These are phyloP conservation scores for Terrapene triunguis DNA, from an alignment of 2,113 vertebrate genomes.

Conservation along the genomic window DNA sequence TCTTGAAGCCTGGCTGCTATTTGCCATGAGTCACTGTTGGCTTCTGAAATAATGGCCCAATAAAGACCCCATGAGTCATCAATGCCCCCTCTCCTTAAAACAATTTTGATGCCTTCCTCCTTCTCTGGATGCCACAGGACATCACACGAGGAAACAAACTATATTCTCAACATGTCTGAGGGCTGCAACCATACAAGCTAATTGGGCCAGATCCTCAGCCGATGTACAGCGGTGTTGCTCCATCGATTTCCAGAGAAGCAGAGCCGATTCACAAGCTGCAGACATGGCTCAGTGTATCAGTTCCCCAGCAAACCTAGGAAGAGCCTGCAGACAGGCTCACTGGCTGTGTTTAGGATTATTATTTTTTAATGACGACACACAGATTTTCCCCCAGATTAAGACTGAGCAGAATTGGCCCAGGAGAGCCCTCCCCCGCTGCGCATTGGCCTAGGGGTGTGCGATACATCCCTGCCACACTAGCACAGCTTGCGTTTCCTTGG, in stretches of 20 bases:
- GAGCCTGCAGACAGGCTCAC: neutral
- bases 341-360: neutral
- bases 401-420: neutral
- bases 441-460: neutral
- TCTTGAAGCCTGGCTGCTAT: neutral
- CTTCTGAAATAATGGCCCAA: neutral
- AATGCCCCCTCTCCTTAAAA: neutral
- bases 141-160: rapidly evolving
- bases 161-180: neutral
- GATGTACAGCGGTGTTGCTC: neutral
- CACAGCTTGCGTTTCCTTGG: slow-evolving; percentile 23
- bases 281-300: rapidly evolving
- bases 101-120: neutral
- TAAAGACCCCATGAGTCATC: neutral
- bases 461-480: neutral
- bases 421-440: neutral
- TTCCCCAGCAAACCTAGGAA: neutral
- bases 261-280: neutral
- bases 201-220: too few species aligned
- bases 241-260: rapidly evolving
- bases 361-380: neutral
- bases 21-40: neutral
- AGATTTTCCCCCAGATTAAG: neutral
- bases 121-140: rapidly evolving
- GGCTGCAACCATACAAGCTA: neutral